phyloP scores from a whole-genome alignment of 2,113 vertebrate species.

The Trichomycterus rosablanca region DNA sequence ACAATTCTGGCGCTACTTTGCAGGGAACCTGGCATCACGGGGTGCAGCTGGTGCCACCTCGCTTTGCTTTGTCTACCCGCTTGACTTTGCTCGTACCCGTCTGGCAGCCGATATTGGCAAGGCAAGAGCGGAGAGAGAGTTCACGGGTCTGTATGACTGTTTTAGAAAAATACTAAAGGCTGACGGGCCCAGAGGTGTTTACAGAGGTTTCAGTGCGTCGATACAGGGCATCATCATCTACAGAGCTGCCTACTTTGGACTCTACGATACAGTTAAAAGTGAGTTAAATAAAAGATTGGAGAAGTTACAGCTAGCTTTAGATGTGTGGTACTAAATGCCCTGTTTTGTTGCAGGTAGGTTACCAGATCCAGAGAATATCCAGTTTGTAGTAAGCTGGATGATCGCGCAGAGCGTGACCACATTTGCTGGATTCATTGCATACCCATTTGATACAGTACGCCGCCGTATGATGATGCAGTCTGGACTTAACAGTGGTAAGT shows the following conservation, averaged over 20 bases:
- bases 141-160: conserved; percentile 13
- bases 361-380: conserved; percentile 15
- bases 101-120: conserved; percentile 26
- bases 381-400: conserved; percentile 18
- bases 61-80: conserved; percentile 18
- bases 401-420: conserved; percentile 30
- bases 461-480: conserved; percentile 35
- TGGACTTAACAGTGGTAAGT: conserved; percentile 16
- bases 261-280: conserved; percentile 27
- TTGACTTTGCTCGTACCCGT: conserved; percentile 28
- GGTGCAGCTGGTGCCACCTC: conserved; percentile 26
- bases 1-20: conserved; percentile 26
- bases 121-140: conserved; percentile 5
- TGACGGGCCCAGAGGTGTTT: conserved; percentile 16
- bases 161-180: conserved; percentile 14
- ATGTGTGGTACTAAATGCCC: not conserved
- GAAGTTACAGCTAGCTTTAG: not conserved
- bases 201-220: conserved; percentile 14
- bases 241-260: conserved; percentile 27
- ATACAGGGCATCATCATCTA: conserved; percentile 29
- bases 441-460: conserved; percentile 26
- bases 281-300: not conserved
- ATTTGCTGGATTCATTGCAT: conserved; percentile 19
- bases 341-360: conserved; percentile 3
- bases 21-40: conserved; percentile 25